Percentiles rank a stretch among this genome's conserved stretches.
Conservation (phyloP, 2,888 invertebrate species). For the Machimus atricapillus region DNA sequence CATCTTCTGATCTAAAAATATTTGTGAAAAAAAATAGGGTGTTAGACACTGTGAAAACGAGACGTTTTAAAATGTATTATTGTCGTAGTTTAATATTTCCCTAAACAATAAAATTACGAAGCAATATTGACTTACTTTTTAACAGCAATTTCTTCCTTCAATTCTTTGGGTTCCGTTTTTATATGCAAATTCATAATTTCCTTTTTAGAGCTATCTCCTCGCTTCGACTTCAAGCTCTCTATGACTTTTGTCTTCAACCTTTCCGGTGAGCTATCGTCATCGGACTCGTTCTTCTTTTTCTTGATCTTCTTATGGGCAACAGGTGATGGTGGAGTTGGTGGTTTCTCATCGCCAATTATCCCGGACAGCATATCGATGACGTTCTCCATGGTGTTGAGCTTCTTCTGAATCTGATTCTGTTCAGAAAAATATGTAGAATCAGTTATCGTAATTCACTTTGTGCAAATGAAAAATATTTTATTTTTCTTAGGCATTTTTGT, state of each 20-base stretch:
- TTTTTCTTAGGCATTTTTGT: conserved; percentile 42
- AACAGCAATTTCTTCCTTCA: conserved; percentile 20
- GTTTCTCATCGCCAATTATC: conserved; percentile 77
- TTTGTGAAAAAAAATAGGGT: not conserved
- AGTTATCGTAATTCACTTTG: conserved; percentile 35
- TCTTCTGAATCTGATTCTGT: conserved; percentile 62
- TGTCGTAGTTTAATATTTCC: too few relatives aligned
- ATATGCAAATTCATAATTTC: not conserved
- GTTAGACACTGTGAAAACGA: not conserved
- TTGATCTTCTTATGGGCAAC: conserved; percentile 46
- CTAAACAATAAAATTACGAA: not conserved
- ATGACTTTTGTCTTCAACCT: conserved; percentile 60
- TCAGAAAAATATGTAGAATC: conserved; percentile 37
- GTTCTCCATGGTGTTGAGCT: conserved; percentile 76
- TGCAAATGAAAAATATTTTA: conserved; percentile 33
- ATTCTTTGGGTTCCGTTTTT: conserved; percentile 49
- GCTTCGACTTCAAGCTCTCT: conserved; percentile 59
- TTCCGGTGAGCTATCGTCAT: conserved; percentile 58
- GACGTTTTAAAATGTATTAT: too few relatives aligned
- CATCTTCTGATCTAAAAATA: conserved; percentile 46
- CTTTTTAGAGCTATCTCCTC: not conserved
- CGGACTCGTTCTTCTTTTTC: conserved; percentile 46
- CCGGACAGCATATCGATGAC: conserved; percentile 88
- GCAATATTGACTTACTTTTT: conserved; percentile 17
- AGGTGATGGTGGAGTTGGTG: conserved; percentile 51